Percentiles rank a stretch among this genome's conserved stretches.
phyloP scores from a whole-genome alignment of 2,797 vertebrate genomes.

The Kryptolebias ocellatus region DNA sequence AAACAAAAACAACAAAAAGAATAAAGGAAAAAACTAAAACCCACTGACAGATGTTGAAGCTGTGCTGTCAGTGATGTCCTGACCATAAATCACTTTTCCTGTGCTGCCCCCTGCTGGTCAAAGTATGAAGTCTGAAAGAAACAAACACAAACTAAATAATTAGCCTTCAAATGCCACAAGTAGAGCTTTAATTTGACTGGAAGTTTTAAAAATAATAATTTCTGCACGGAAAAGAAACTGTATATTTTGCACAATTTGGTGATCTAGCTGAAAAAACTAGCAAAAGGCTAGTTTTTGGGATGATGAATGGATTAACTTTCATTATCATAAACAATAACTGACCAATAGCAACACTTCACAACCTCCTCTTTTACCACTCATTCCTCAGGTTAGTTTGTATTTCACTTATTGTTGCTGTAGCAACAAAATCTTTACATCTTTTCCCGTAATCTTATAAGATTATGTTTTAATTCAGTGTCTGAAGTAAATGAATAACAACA shows the following conservation, averaged over 20 bases:
- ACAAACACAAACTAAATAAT: not conserved
- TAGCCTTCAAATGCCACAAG: not conserved
- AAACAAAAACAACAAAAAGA: not conserved
- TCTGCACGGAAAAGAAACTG: too few species aligned
- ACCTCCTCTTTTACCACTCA: not conserved
- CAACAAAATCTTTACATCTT: not conserved
- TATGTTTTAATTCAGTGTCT: not conserved
- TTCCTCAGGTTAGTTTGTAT: too few species aligned
- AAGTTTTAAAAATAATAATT: too few species aligned
- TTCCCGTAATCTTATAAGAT: not conserved
- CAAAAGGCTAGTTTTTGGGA: not conserved
- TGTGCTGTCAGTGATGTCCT: not conserved
- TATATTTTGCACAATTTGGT: too few species aligned
- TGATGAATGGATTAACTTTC: not conserved
- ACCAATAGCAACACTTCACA: not conserved
- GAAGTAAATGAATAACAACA: not conserved
- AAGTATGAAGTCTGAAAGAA: not conserved
- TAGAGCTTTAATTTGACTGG: not conserved
- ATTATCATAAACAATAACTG: not conserved
- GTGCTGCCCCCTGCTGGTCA: constrained; percentile 20
- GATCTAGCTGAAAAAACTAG: not conserved
- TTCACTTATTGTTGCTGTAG: not conserved
- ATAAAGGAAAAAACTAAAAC: not conserved
- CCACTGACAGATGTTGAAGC: not conserved
- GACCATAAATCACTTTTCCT: not conserved